Evolutionary conservation across 2,888 invertebrate species (phyloP).

Genomic region (Phania funesta): DNA sequence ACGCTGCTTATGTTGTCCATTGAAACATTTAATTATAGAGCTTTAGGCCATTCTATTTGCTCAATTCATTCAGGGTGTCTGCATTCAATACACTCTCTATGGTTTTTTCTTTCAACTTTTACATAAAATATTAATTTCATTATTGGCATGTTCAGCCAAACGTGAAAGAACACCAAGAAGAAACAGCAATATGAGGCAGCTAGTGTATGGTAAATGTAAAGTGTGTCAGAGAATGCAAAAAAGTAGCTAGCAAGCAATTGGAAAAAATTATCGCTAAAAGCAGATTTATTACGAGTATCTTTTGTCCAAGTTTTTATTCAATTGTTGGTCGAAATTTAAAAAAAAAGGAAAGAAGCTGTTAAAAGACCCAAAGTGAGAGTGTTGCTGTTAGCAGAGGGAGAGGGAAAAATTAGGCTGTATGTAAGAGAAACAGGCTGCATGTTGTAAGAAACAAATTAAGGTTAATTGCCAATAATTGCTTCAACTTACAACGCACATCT

Average conservation of each 20-base stretch:
- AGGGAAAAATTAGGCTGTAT: constrained; percentile 7
- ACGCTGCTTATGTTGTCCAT: neutral
- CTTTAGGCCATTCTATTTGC: constrained; percentile 22
- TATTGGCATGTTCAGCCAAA: constrained; percentile 61
- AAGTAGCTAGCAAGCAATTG: constrained; percentile 6
- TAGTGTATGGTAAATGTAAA: constrained; percentile 41
- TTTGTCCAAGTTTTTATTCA: constrained; percentile 54
- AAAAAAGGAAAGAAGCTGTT: neutral
- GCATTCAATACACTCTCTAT: constrained; percentile 7
- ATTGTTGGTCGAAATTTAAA: constrained; percentile 28
- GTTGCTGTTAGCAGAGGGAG: neutral
- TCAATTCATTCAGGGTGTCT: constrained; percentile 24
- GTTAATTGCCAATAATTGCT: constrained; percentile 61
- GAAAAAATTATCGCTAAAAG: constrained; percentile 45
- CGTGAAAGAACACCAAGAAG: constrained; percentile 39
- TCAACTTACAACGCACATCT: constrained; percentile 44
- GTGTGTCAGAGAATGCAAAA: constrained; percentile 66
- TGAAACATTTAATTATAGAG: constrained; percentile 12
- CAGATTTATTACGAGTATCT: constrained; percentile 50
- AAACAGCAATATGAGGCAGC: constrained; percentile 26
- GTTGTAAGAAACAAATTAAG: constrained; percentile 53
- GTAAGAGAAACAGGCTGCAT: constrained; percentile 18
- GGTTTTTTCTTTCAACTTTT: constrained; percentile 14
- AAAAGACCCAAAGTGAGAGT: constrained; percentile 27
- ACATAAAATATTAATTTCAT: constrained; percentile 58